phyloP scores from a whole-genome alignment of 2,113 vertebrate species.

The Clinocottus analis region DNA sequence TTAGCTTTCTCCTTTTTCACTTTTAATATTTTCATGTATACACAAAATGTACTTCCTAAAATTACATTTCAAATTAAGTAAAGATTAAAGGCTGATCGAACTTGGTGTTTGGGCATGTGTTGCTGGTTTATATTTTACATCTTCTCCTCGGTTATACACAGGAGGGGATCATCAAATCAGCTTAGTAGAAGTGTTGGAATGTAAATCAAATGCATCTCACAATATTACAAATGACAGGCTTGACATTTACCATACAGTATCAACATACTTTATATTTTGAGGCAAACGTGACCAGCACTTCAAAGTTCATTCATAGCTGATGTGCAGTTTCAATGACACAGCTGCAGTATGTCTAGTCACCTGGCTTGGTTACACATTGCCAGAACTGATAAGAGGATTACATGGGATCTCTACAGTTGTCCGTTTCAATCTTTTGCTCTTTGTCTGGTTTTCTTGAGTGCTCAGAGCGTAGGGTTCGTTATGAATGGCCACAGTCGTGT shows the following conservation, averaged over 20 bases:
- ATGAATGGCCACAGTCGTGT: conserved; percentile 36
- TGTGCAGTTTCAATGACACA: conserved; percentile 15
- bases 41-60: background rate
- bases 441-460: background rate
- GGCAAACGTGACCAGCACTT: background rate
- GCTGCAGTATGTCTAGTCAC: background rate
- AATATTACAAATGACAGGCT: background rate
- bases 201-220: background rate
- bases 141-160: background rate
- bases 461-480: background rate
- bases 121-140: background rate
- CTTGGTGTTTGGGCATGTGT: background rate
- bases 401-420: background rate
- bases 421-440: background rate
- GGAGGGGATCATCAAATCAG: background rate
- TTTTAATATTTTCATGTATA: background rate
- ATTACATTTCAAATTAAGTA: background rate
- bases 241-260: background rate
- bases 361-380: conserved; percentile 55
- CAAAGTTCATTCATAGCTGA: conserved; percentile 47
- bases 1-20: background rate
- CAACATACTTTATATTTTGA: background rate
- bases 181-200: background rate
- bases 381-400: conserved; percentile 6
- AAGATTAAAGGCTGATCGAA: no score